phyloP scores from a whole-genome alignment of 2,888 invertebrate genomes.

The Carterocephalus palaemon region DNA sequence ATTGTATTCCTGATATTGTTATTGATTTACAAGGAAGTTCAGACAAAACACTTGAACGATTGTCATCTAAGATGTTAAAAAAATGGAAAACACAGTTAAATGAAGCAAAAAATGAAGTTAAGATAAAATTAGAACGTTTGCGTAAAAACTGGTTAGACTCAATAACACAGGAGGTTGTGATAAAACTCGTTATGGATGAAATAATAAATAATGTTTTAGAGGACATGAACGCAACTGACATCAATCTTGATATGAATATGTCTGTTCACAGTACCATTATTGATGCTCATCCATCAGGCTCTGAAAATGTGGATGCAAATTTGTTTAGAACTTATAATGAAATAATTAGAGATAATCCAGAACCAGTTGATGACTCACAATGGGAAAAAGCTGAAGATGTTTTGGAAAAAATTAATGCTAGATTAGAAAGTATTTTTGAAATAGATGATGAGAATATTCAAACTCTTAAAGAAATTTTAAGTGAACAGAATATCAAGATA shows the following conservation, averaged over 20 bases:
- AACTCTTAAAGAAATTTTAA: slow-evolving; percentile 51
- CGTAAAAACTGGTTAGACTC: slow-evolving; percentile 49
- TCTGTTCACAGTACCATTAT: slow-evolving; percentile 61
- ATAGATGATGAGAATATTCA: slow-evolving; percentile 65
- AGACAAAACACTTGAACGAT: slow-evolving; percentile 51
- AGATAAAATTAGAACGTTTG: slow-evolving; percentile 40
- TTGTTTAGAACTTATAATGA: slow-evolving; percentile 55
- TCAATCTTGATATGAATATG: slow-evolving; percentile 30
- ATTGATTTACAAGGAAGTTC: slow-evolving; percentile 65
- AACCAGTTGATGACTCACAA: slow-evolving; percentile 62
- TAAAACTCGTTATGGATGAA: slow-evolving; percentile 53
- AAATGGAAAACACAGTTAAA: slow-evolving; percentile 61
- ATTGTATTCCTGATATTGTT: slow-evolving; percentile 79
- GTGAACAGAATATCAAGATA: slow-evolving; percentile 66
- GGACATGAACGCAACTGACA: slow-evolving; percentile 19
- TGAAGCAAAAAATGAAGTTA: slow-evolving; percentile 51
- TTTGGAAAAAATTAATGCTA: slow-evolving; percentile 59
- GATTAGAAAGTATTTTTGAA: slow-evolving; percentile 66
- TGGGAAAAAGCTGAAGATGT: slow-evolving; percentile 74
- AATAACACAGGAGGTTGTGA: slow-evolving; percentile 50
- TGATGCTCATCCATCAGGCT: slow-evolving; percentile 64
- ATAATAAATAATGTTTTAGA: slow-evolving; percentile 43
- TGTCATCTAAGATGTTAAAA: slow-evolving; percentile 50
- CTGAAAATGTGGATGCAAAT: slow-evolving; percentile 52
- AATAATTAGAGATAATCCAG: slow-evolving; percentile 63